Conservation (phyloP, 2,888 invertebrate genomes). For the Lycaena phlaeas region DNA sequence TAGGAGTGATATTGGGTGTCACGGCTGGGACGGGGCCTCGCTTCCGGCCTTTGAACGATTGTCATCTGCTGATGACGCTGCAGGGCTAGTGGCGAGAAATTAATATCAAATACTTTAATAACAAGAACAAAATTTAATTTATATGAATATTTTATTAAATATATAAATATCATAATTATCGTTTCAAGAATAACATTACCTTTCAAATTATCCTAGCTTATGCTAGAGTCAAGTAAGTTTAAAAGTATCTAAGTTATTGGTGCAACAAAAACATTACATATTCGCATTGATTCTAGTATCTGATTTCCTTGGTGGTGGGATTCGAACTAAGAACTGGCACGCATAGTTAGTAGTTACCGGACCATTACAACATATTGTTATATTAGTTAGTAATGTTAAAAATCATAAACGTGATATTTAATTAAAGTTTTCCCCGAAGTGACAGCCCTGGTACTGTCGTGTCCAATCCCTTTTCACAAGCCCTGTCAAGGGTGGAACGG, state of each 20-base stretch:
- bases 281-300: no score
- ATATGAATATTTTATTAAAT: no score
- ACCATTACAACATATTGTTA: no score
- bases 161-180: constrained; percentile 3
- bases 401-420: constrained; percentile 8
- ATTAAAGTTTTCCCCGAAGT: constrained; percentile 41
- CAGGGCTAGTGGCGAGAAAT: constrained; percentile 34
- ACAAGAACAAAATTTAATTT: no score
- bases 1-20: constrained; percentile 58
- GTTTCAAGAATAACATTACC: background rate
- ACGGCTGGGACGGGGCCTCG: constrained; percentile 28
- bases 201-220: no score
- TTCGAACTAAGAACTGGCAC: no score
- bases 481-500: constrained; percentile 43
- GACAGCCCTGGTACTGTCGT: constrained; percentile 51
- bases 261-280: no score
- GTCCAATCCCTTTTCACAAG: constrained; percentile 67
- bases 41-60: constrained; percentile 62
- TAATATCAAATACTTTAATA: background rate
- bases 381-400: no score
- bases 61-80: constrained; percentile 54
- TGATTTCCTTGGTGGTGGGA: no score
- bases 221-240: no score
- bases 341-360: no score
- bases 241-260: no score